Base-by-base conservation (phyloP, 2,797 vertebrate species). In the Arctocebus calabarensis region DNA sequence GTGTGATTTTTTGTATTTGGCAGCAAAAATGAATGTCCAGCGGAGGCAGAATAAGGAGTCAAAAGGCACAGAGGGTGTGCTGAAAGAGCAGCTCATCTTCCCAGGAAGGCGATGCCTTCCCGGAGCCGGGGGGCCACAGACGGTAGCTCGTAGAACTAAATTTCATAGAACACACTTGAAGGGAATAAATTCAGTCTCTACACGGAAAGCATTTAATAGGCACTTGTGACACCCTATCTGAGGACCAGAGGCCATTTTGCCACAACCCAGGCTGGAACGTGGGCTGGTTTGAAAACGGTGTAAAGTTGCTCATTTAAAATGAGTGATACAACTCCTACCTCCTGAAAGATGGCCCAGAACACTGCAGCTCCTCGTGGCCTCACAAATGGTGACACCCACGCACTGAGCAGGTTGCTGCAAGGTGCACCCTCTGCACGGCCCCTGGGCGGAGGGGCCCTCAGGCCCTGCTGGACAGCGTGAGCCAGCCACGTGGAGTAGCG, bases 241-340 rank as follows among this genome's bases (percentile, higher is more conserved):
- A 73, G 48, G 17, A 55, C 90, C 86, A 89, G 43, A 14, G 45
- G 29, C 82, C 93, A 52, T 90, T 93, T 88, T 89, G 27, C 62
- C 11, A 57, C 94, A 70, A 62, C 66, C 52, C 43, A 78, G 82
- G 59, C 73, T 84, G 43, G 79, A 92, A 40, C 61, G 77, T 64
- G 25, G 89, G 37, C 40, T 82, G 29, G 75, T 75, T 78, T 61
- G 61, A 93, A 97, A 94, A 90, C 34, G 27, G 59, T 57, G 75
- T 84, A 71, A 93, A 87, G 71, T 8, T 84, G 66, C 84, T 37
- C 94, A 93, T 96, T 95, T 75, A 81, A 97, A 92, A 96, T 29
- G 74, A 90, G 32, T 83, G 89, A 82, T 77, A 88, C 93, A 94
- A 94, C 19, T 25, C 77, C 10, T 55, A 61, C 16, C 48, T 78